Evolutionary conservation across 2,797 vertebrate species (phyloP).

Genomic region (Crenuchus spilurus): DNA sequence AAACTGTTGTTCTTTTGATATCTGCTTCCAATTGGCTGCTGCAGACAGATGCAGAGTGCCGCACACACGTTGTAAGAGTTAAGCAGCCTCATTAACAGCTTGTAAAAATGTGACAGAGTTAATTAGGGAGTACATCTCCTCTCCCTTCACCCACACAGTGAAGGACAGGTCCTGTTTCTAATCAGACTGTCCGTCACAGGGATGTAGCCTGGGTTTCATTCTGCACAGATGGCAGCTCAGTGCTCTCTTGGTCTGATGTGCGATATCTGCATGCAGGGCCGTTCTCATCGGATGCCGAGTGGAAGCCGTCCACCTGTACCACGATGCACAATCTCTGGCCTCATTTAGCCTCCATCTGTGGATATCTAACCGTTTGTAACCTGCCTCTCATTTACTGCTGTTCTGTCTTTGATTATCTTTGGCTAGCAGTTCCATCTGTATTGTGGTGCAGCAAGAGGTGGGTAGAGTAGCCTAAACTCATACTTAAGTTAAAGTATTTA

Average conservation of each 20-base stretch:
- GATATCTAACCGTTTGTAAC: no score
- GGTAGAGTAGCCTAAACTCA: no score
- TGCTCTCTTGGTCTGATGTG: background rate
- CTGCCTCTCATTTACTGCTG: no score
- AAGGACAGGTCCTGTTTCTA: constrained; percentile 59
- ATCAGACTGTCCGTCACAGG: constrained; percentile 51
- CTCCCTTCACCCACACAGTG: constrained; percentile 10
- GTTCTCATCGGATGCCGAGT: background rate
- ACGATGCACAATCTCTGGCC: no score
- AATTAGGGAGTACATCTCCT: constrained; percentile 59
- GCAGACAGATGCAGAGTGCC: constrained; percentile 35
- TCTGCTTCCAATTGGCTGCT: constrained; percentile 50
- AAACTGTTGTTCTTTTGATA: constrained; percentile 24
- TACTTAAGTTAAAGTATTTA: no score
- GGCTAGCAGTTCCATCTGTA: no score
- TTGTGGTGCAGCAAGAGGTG: no score
- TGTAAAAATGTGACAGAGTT: constrained; percentile 56
- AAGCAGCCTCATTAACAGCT: constrained; percentile 56
- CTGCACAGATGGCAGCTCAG: constrained; percentile 47
- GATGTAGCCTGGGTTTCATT: constrained; percentile 49
- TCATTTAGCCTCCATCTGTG: no score
- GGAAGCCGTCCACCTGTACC: constrained; percentile 17
- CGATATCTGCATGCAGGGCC: background rate
- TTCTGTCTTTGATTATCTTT: no score
- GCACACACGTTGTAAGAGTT: constrained; percentile 48